A percentile compares a stretch with the other conserved stretches of the same genome.
These are phyloP conservation scores for Berghia stephanieae DNA, from an alignment of 1,140 invertebrate species.

Conservation along the genomic window DNA sequence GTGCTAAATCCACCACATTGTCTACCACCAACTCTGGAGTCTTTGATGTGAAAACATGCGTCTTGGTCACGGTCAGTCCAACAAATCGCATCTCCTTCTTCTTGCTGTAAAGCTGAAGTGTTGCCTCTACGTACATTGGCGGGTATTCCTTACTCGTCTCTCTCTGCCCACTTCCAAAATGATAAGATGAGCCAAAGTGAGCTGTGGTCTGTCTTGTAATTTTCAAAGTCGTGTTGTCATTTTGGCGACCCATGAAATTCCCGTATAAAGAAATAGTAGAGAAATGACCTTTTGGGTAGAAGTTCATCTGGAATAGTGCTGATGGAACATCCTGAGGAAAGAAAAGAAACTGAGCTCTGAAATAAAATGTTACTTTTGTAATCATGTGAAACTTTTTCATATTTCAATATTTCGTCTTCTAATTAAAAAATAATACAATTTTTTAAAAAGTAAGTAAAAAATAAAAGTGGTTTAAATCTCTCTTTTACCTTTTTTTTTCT, in stretches of 20 bases:
- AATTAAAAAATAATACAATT: no score
- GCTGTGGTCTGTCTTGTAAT: constrained; percentile 35
- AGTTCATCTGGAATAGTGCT: constrained; percentile 48
- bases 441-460: no score
- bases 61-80: constrained; percentile 44
- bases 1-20: constrained; percentile 48
- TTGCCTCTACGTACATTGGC: constrained; percentile 44
- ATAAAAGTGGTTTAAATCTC: no score
- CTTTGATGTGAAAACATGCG: constrained; percentile 41
- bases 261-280: constrained; percentile 54
- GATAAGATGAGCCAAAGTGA: background rate
- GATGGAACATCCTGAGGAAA: background rate
- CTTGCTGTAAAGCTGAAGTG: constrained; percentile 52
- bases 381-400: no score
- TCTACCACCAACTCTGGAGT: constrained; percentile 41
- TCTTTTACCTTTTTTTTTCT: no score
- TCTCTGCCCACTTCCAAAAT: no score
- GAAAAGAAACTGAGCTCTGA: no score
- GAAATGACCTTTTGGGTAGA: constrained; percentile 57
- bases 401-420: no score
- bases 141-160: constrained; percentile 18
- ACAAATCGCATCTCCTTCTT: constrained; percentile 51
- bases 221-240: constrained; percentile 49
- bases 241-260: constrained; percentile 50
- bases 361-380: no score